Percentiles rank a stretch among this genome's conserved stretches.
These are phyloP conservation scores for Drosophila algonquin DNA, from an alignment of 2,888 invertebrate genomes.

Conservation along the genomic window DNA sequence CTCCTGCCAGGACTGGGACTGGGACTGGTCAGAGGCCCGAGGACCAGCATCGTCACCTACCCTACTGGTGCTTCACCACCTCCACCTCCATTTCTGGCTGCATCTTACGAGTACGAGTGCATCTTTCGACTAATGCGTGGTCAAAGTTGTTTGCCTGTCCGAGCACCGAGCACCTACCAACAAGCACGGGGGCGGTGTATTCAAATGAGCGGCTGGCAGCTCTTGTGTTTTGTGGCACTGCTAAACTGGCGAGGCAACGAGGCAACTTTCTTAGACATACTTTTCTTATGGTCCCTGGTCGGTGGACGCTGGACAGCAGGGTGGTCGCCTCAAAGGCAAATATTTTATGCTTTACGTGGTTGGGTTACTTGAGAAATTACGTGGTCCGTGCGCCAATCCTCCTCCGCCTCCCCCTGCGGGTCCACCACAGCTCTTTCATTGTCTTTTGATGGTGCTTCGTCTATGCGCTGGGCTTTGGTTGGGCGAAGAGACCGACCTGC, in stretches of 20 bases:
- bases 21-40: not conserved
- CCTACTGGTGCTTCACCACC: not conserved
- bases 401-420: not conserved
- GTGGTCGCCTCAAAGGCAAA: slow-evolving; percentile 49
- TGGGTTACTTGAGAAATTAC: slow-evolving; percentile 79
- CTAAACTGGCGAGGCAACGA: slow-evolving; percentile 41
- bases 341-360: slow-evolving; percentile 80
- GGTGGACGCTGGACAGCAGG: not conserved
- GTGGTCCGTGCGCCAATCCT: slow-evolving; percentile 45
- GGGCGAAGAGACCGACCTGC: slow-evolving; percentile 31
- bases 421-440: slow-evolving; percentile 40
- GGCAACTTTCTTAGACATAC: slow-evolving; percentile 75
- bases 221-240: slow-evolving; percentile 43
- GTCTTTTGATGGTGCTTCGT: slow-evolving; percentile 54
- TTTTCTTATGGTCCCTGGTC: slow-evolving; percentile 51
- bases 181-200: slow-evolving; percentile 51
- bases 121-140: slow-evolving; percentile 68
- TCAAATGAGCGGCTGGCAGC: slow-evolving; percentile 72
- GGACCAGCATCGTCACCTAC: slow-evolving; percentile 33
- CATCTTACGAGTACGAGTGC: not conserved
- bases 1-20: slow-evolving; percentile 33
- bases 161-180: slow-evolving; percentile 2
- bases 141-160: slow-evolving; percentile 71
- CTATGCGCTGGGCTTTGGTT: not conserved
- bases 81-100: not conserved